A percentile compares a stretch with the other conserved stretches of the same genome.
Conservation (phyloP, 2,113 vertebrate species). For the Phrynosoma blainvillii region DNA sequence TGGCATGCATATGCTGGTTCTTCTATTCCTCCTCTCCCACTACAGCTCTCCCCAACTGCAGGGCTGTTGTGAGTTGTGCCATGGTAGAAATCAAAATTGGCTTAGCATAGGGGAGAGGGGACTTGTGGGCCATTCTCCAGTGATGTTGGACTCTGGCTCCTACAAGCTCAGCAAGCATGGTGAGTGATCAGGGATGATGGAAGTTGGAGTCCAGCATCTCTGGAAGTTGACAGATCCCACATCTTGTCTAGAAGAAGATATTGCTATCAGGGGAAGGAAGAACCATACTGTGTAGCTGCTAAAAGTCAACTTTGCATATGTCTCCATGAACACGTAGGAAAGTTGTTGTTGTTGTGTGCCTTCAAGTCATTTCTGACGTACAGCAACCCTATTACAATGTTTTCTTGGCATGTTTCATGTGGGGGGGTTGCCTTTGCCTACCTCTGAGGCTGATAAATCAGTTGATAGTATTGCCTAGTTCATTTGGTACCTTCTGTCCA, state of each 20-base stretch:
- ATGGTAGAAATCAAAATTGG: not conserved
- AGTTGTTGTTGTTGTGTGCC: too few species aligned
- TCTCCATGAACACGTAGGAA: not conserved
- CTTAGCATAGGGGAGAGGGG: not conserved
- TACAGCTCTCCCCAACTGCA: accelerated
- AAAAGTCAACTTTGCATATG: accelerated
- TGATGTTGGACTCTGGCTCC: not conserved
- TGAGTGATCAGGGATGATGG: not conserved
- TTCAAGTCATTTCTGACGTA: too few species aligned
- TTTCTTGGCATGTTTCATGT: too few species aligned
- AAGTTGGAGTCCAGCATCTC: not conserved
- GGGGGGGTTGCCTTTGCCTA: too few species aligned
- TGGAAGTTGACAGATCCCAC: not conserved
- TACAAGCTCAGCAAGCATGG: too few species aligned
- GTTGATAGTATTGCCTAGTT: too few species aligned
- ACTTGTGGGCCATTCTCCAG: too few species aligned
- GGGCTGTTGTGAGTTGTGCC: not conserved
- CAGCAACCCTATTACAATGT: too few species aligned
- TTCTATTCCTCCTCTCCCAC: not conserved
- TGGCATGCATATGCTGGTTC: not conserved
- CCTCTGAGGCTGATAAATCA: too few species aligned
- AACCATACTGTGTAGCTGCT: not conserved
- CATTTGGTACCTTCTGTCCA: too few species aligned
- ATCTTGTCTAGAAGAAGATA: not conserved
- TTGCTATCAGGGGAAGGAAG: not conserved